phyloP scores from a whole-genome alignment of 1,140 invertebrate genomes.

The Ips typographus region DNA sequence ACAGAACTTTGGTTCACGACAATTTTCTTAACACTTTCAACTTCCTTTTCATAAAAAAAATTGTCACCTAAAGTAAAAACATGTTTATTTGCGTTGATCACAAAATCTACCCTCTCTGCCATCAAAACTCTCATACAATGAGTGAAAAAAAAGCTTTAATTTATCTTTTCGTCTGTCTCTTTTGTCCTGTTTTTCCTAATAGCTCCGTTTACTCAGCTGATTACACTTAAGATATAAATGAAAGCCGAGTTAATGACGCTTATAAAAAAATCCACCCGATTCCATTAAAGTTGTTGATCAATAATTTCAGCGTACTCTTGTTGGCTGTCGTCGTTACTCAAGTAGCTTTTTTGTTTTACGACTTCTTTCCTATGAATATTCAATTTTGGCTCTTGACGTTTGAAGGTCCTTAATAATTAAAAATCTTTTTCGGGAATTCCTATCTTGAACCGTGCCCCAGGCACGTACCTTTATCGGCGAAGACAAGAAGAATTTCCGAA shows the following conservation, averaged over 20 bases:
- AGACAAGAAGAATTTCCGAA: slow-evolving; percentile 5
- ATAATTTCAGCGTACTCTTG: slow-evolving; percentile 2
- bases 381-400: slow-evolving; percentile 21
- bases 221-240: slow-evolving; percentile 8
- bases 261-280: not conserved
- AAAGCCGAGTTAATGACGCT: slow-evolving; percentile 6
- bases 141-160: slow-evolving; percentile 4
- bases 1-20: no score
- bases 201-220: slow-evolving; percentile 11
- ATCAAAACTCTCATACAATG: slow-evolving; percentile 1
- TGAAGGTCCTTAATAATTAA: slow-evolving; percentile 22
- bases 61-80: not conserved
- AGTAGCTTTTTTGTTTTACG: slow-evolving; percentile 7
- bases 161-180: slow-evolving; percentile 13
- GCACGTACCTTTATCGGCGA: slow-evolving; percentile 10
- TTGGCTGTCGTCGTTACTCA: slow-evolving; percentile 4
- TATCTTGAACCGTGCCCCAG: not conserved
- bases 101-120: not conserved
- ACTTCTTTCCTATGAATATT: slow-evolving; percentile 21
- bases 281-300: slow-evolving; percentile 14
- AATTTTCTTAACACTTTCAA: no score
- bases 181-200: slow-evolving; percentile 1
- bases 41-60: no score
- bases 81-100: slow-evolving; percentile 8
- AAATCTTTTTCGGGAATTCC: slow-evolving; percentile 18